Percentiles rank a stretch among this genome's conserved stretches.
phyloP scores from a whole-genome alignment of 2,113 vertebrate genomes.

The Pygathrix nemaeus region DNA sequence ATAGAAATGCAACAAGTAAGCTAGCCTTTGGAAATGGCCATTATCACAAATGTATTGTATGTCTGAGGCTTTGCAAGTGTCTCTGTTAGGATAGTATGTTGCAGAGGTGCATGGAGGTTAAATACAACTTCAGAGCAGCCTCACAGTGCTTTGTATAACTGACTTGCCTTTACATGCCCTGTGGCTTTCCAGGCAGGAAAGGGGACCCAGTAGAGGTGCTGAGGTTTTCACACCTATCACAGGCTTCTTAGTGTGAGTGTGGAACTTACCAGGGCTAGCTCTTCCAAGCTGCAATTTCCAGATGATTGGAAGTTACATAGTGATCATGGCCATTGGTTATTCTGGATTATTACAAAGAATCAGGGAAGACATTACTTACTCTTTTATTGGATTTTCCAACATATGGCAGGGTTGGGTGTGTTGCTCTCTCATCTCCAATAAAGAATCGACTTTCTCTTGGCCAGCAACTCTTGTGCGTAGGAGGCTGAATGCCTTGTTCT shows the following conservation, averaged over 20 bases:
- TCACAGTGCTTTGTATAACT: background rate
- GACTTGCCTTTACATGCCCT: rapidly evolving
- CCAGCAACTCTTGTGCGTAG: background rate
- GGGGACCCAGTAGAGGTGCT: rapidly evolving
- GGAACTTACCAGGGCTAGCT: too few species aligned
- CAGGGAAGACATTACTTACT: background rate
- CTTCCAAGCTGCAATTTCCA: background rate
- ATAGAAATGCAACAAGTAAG: too few species aligned
- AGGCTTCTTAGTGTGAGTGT: background rate
- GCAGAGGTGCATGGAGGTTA: background rate
- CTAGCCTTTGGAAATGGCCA: background rate
- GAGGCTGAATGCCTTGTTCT: background rate
- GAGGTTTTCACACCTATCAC: background rate
- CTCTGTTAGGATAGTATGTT: background rate
- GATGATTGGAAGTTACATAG: background rate
- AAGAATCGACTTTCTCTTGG: background rate
- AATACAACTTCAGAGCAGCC: background rate
- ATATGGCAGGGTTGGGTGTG: background rate
- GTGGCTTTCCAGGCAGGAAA: background rate
- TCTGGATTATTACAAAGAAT: background rate
- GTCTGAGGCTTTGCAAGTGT: background rate
- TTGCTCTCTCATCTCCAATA: background rate
- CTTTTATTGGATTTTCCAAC: background rate
- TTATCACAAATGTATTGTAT: rapidly evolving
- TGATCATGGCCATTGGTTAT: too few species aligned